phyloP scores from a whole-genome alignment of 2,113 vertebrate genomes.

The Mormyrus lacerda region DNA sequence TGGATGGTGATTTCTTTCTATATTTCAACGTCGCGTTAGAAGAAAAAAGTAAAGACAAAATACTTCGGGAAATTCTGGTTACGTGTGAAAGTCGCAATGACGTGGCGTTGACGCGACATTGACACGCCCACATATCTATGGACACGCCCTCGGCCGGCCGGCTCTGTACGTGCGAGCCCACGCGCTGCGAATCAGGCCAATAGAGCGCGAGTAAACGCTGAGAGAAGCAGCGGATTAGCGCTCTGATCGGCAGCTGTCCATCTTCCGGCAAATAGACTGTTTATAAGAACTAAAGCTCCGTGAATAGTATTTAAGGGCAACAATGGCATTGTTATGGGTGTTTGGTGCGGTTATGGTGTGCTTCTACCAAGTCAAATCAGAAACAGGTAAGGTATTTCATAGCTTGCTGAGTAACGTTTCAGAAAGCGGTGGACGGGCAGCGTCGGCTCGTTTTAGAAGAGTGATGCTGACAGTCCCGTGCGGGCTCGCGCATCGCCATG shows the following conservation, averaged over 20 bases:
- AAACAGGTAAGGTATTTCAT: slow-evolving; percentile 56
- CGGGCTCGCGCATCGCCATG: background rate
- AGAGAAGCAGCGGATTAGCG: background rate
- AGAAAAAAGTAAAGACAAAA: background rate
- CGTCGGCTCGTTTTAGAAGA: background rate
- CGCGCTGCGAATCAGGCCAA: background rate
- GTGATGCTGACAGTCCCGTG: background rate
- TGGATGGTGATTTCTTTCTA: background rate
- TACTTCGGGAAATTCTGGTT: background rate
- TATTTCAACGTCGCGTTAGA: background rate
- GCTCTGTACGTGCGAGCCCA: background rate
- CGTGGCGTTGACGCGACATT: background rate
- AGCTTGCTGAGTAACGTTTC: background rate
- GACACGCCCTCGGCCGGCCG: background rate
- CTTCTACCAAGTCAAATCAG: slow-evolving; percentile 45
- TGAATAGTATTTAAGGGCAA: background rate
- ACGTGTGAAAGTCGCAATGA: background rate
- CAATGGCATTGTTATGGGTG: slow-evolving; percentile 53
- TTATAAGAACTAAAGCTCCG: background rate
- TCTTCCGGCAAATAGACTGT: no score
- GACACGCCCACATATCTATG: background rate
- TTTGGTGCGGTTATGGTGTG: slow-evolving; percentile 46
- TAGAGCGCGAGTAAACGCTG: background rate
- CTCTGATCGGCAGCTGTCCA: background rate
- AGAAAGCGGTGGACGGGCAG: background rate